These are phyloP conservation scores for Hippocampus kuda DNA, from an alignment of 2,797 vertebrate species.

Conservation along the genomic window DNA sequence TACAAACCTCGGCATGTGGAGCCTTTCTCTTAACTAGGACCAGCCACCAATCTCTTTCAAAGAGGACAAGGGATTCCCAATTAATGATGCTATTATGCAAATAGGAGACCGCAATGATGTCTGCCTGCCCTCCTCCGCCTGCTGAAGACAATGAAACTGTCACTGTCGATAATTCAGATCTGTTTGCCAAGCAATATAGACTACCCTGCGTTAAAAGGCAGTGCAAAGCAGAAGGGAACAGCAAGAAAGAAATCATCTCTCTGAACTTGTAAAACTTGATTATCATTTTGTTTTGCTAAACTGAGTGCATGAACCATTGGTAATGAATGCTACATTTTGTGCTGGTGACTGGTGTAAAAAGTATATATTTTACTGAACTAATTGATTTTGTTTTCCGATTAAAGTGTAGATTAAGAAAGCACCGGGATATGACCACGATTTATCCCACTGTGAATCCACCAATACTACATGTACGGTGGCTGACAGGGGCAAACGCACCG, in stretches of 20 bases:
- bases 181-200: conserved; percentile 11
- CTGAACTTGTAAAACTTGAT: too few relatives aligned
- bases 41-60: conserved; percentile 49
- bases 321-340: too few relatives aligned
- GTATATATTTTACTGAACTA: too few relatives aligned
- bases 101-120: conserved; percentile 31
- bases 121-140: conserved; percentile 40
- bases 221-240: conserved; percentile 7
- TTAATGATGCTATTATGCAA: conserved; percentile 71
- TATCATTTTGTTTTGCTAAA: too few relatives aligned
- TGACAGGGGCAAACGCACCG: too few relatives aligned
- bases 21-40: conserved; percentile 45
- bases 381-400: too few relatives aligned
- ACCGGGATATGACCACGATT: too few relatives aligned
- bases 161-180: conserved; percentile 11
- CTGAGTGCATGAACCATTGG: too few relatives aligned
- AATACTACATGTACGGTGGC: too few relatives aligned
- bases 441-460: too few relatives aligned
- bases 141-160: conserved; percentile 40
- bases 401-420: too few relatives aligned
- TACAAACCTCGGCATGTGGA: conserved; percentile 48
- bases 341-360: too few relatives aligned
- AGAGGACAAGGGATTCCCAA: conserved; percentile 56
- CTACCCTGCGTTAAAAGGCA: conserved; percentile 14
- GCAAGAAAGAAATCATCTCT: conserved; percentile 6